These are phyloP conservation scores for Symphodus melops DNA, from an alignment of 2,113 vertebrate genomes.

Conservation along the genomic window DNA sequence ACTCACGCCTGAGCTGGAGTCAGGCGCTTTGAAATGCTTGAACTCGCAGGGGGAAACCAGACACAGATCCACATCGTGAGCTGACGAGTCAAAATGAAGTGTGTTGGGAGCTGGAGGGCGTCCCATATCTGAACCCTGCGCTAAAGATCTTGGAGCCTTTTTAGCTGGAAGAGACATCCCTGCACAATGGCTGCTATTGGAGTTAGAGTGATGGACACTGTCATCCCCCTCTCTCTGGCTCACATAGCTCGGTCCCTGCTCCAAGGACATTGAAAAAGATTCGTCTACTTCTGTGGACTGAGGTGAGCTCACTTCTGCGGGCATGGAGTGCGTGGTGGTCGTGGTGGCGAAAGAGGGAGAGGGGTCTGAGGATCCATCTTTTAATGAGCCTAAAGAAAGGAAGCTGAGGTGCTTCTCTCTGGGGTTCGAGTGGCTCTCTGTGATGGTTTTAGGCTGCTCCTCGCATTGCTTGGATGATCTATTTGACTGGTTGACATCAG, in stretches of 20 bases:
- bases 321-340: conserved; percentile 86
- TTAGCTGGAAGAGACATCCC: conserved; percentile 85
- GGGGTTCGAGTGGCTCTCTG: conserved; percentile 58
- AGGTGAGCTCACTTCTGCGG: conserved; percentile 94
- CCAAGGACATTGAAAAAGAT: conserved; percentile 93
- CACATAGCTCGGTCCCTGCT: conserved; percentile 86
- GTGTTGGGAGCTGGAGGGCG: conserved; percentile 54
- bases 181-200: conserved; percentile 72
- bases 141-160: conserved; percentile 76
- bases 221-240: conserved; percentile 80
- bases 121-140: conserved; percentile 75
- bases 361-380: conserved; percentile 83
- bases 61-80: conserved; percentile 93
- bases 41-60: conserved; percentile 97
- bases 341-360: conserved; percentile 84
- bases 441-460: conserved; percentile 51
- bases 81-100: conserved; percentile 74
- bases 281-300: conserved; percentile 97
- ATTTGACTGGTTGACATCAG: conserved; percentile 58
- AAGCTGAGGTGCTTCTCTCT: conserved; percentile 85
- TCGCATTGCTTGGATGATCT: conserved; percentile 57
- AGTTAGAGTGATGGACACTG: conserved; percentile 52
- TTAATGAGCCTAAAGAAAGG: conserved; percentile 88
- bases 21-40: conserved; percentile 87
- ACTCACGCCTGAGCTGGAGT: conserved; percentile 78